Conservation (phyloP, 2,888 invertebrate genomes). For the Callosobruchus maculatus region DNA sequence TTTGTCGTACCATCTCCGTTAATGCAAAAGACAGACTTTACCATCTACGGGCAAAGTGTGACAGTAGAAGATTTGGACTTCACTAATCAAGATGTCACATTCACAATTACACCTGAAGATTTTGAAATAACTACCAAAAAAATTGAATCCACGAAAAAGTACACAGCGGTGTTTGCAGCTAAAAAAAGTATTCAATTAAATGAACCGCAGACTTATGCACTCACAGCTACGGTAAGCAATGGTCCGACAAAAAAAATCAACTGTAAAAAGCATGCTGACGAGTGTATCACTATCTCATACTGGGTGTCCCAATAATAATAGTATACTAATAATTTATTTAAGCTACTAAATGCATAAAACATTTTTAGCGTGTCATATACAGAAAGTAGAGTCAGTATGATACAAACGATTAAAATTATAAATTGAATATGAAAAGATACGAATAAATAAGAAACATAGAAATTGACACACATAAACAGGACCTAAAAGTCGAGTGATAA, state of each 20-base stretch:
- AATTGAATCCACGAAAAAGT: slow-evolving; percentile 18
- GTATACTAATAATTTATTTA: too few relatives aligned
- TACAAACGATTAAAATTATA: too few relatives aligned
- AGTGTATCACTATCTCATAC: too few relatives aligned
- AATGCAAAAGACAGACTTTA: slow-evolving; percentile 48
- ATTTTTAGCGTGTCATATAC: too few relatives aligned
- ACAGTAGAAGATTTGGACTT: slow-evolving; percentile 54
- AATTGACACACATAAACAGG: too few relatives aligned
- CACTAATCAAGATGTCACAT: slow-evolving; percentile 43
- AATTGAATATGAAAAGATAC: too few relatives aligned
- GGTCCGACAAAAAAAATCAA: neutral
- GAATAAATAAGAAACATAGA: too few relatives aligned
- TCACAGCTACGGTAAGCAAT: slow-evolving; percentile 36
- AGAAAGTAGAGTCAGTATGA: too few relatives aligned
- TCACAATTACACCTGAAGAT: slow-evolving; percentile 28
- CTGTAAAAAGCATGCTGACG: too few relatives aligned
- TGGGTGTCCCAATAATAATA: too few relatives aligned
- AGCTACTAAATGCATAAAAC: too few relatives aligned
- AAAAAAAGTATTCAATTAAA: slow-evolving; percentile 20
- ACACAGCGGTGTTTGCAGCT: slow-evolving; percentile 25
- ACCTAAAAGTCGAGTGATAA: too few relatives aligned
- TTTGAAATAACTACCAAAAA: slow-evolving; percentile 19
- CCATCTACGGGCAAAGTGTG: slow-evolving; percentile 46
- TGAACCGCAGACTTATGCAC: slow-evolving; percentile 17
- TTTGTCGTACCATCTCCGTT: slow-evolving; percentile 52